A percentile compares a stretch with the other conserved stretches of the same genome.
Evolutionary conservation across 2,797 vertebrate genomes (phyloP).

Genomic region (Dryobates pubescens): DNA sequence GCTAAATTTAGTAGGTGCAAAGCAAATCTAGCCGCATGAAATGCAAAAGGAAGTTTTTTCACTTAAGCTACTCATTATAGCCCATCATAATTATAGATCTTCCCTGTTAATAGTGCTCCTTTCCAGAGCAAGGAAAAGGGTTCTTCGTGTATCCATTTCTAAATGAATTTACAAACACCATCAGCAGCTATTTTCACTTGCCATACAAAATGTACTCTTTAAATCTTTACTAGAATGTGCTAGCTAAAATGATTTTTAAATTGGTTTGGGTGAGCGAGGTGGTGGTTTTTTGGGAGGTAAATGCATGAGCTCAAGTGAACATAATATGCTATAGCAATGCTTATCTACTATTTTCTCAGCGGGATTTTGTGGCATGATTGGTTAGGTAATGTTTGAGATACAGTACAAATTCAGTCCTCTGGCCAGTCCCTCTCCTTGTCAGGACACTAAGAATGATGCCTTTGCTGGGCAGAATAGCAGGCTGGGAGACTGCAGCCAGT

Average conservation of each 20-base stretch:
- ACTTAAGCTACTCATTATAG: constrained; percentile 43
- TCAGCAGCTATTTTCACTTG: background rate
- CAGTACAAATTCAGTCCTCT: background rate
- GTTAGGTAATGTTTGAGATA: background rate
- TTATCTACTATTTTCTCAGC: background rate
- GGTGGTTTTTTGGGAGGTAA: background rate
- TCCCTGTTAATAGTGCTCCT: background rate
- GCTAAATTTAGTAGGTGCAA: constrained; percentile 12
- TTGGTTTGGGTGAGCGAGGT: background rate
- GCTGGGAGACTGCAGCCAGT: background rate
- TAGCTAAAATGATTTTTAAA: background rate
- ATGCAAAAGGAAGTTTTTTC: background rate
- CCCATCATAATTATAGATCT: background rate
- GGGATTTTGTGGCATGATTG: background rate
- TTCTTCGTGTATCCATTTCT: background rate
- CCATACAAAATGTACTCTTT: background rate
- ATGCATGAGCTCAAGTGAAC: background rate
- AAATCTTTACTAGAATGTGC: background rate
- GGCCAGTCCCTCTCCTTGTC: constrained; percentile 6
- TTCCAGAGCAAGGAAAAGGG: background rate
- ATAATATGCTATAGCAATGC: background rate
- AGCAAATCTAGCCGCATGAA: background rate
- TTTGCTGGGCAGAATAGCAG: constrained; percentile 10
- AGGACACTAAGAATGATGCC: background rate
- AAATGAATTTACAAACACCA: background rate